Percentiles rank a stretch among this genome's conserved stretches.
Conservation (phyloP, 2,113 vertebrate species). For the Rhinolophus sinicus region DNA sequence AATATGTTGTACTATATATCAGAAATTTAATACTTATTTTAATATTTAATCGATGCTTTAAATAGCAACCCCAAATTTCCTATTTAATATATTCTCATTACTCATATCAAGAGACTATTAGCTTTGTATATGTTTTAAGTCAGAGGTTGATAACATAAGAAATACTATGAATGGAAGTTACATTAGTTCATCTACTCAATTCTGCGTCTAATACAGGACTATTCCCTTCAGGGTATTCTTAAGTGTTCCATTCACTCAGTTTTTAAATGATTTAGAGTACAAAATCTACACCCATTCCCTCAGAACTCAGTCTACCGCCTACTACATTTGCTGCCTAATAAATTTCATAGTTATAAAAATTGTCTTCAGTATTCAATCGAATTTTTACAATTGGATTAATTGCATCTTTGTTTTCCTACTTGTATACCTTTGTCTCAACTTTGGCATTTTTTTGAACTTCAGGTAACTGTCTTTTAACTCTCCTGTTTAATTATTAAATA, state of each 20-base stretch:
- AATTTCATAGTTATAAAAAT: constrained; percentile 5
- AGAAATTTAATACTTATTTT: constrained; percentile 2
- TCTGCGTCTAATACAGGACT: background rate
- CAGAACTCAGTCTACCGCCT: background rate
- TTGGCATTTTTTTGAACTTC: background rate
- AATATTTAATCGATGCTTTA: background rate
- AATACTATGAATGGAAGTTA: background rate
- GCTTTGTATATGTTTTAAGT: background rate
- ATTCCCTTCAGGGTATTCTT: background rate
- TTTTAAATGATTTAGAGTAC: background rate
- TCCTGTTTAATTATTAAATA: background rate
- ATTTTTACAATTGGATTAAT: background rate
- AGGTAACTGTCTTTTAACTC: background rate
- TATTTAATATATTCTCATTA: background rate
- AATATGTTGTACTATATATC: background rate
- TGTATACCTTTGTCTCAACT: background rate
- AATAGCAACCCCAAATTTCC: background rate
- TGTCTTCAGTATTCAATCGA: background rate
- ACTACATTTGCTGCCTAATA: background rate
- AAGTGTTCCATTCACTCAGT: background rate
- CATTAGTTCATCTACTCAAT: background rate
- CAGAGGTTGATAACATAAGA: background rate
- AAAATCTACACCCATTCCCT: background rate
- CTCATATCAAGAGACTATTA: background rate
- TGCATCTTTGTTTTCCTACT: background rate